Evolutionary conservation across 2,113 vertebrate species (phyloP).

Genomic region (Saguinus midas): DNA sequence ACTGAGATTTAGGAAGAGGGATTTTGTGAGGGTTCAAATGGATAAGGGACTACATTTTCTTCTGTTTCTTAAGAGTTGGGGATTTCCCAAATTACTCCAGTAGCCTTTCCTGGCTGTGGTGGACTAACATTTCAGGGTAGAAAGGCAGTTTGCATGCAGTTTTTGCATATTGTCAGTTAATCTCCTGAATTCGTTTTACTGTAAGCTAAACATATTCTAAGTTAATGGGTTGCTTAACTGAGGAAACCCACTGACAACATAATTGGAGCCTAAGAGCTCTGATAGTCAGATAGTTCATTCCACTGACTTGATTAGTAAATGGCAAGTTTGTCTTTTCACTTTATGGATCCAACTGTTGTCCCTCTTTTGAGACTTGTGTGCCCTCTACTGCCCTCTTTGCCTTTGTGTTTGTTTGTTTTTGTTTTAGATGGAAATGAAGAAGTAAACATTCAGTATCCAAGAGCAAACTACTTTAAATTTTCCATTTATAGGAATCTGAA

Average conservation of each 20-base stretch:
- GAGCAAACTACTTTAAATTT: constrained; percentile 41
- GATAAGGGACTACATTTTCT: neutral
- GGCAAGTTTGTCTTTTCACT: neutral
- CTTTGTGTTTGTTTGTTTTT: constrained; percentile 29
- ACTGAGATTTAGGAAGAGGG: neutral
- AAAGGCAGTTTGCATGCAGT: neutral
- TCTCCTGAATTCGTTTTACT: neutral
- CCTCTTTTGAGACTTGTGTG: constrained; percentile 60
- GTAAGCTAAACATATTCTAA: neutral
- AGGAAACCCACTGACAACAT: neutral
- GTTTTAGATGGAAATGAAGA: neutral
- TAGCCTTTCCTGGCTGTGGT: neutral
- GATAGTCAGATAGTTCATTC: neutral
- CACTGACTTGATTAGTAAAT: constrained; percentile 15
- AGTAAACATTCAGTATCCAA: neutral
- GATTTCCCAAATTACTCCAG: neutral
- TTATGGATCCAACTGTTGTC: neutral
- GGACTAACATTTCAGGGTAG: neutral
- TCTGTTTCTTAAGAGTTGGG: neutral
- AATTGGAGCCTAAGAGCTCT: neutral
- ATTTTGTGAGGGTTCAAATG: neutral
- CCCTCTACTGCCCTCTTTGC: constrained; percentile 75
- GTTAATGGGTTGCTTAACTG: neutral
- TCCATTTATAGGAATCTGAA: neutral
- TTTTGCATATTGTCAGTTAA: neutral